phyloP scores from a whole-genome alignment of 2,113 vertebrate genomes.

The Cervus canadensis region DNA sequence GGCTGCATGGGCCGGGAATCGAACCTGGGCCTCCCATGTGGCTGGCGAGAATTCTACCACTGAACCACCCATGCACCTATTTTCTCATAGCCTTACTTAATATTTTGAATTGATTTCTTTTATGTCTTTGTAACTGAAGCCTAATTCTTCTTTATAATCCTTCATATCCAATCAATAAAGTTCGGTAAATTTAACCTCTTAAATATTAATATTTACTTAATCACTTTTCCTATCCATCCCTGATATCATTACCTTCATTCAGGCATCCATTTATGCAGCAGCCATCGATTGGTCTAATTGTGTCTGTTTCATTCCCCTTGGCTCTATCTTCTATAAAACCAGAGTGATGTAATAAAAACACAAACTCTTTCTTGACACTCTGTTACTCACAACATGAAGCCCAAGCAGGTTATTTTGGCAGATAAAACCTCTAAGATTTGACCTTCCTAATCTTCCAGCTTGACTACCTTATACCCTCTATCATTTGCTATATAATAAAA shows the following conservation, averaged over 20 bases:
- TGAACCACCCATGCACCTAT: neutral
- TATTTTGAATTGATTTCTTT: constrained; percentile 47
- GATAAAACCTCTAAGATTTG: neutral
- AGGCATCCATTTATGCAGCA: neutral
- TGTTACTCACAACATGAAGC: constrained; percentile 22
- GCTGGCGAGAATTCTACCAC: accelerated
- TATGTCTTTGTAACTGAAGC: neutral
- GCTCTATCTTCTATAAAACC: neutral
- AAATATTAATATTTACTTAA: constrained; percentile 37
- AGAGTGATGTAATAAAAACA: neutral
- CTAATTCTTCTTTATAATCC: constrained; percentile 6
- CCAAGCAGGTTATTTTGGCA: neutral
- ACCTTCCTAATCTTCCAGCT: neutral
- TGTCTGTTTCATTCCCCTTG: neutral
- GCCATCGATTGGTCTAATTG: neutral
- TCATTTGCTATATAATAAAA: neutral
- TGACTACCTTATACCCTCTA: neutral
- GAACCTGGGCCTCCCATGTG: neutral
- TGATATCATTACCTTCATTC: neutral
- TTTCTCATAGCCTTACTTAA: constrained; percentile 39
- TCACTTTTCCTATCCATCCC: neutral
- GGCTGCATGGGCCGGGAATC: neutral
- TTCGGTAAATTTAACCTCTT: constrained; percentile 34
- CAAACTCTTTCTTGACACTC: neutral
- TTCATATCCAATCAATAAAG: constrained; percentile 13